phyloP scores from a whole-genome alignment of 2,888 invertebrate genomes.

The Sericinus montela region DNA sequence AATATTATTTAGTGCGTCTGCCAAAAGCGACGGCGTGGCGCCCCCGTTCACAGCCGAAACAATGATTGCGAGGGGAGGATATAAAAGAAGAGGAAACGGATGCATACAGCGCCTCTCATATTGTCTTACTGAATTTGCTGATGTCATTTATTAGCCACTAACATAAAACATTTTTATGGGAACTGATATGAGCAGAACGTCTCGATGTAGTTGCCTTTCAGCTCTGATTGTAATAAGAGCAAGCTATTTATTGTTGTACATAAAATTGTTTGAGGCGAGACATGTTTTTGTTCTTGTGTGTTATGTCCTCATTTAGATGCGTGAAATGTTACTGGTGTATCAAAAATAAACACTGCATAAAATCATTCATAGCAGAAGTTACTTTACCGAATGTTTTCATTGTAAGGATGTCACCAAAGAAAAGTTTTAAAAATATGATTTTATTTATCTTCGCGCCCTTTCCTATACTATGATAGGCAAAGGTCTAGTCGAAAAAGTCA shows the following conservation, averaged over 20 bases:
- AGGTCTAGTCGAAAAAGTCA: too few relatives aligned
- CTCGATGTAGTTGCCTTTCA: slow-evolving; percentile 52
- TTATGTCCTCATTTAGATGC: neutral
- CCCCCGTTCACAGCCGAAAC: slow-evolving; percentile 59
- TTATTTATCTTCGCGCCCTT: too few relatives aligned
- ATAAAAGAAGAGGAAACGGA: slow-evolving; percentile 61
- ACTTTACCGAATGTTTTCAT: too few relatives aligned
- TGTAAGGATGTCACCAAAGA: too few relatives aligned
- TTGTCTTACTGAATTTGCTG: slow-evolving; percentile 78
- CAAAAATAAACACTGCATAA: too few relatives aligned
- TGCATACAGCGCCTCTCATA: slow-evolving; percentile 68
- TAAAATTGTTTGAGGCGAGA: slow-evolving; percentile 56
- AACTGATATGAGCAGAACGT: slow-evolving; percentile 62
- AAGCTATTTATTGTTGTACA: slow-evolving; percentile 63
- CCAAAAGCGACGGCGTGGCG: slow-evolving; percentile 62
- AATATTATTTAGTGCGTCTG: slow-evolving; percentile 53
- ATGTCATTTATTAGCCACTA: slow-evolving; percentile 79
- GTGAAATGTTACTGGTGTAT: too few relatives aligned
- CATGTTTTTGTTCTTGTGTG: slow-evolving; percentile 18
- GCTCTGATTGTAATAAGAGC: slow-evolving; percentile 59
- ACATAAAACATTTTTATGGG: slow-evolving; percentile 79
- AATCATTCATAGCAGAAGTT: too few relatives aligned
- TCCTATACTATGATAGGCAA: too few relatives aligned
- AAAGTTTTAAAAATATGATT: too few relatives aligned
- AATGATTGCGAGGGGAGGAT: slow-evolving; percentile 66